phyloP scores from a whole-genome alignment of 1,140 invertebrate species.

The Drosophila nikananu region DNA sequence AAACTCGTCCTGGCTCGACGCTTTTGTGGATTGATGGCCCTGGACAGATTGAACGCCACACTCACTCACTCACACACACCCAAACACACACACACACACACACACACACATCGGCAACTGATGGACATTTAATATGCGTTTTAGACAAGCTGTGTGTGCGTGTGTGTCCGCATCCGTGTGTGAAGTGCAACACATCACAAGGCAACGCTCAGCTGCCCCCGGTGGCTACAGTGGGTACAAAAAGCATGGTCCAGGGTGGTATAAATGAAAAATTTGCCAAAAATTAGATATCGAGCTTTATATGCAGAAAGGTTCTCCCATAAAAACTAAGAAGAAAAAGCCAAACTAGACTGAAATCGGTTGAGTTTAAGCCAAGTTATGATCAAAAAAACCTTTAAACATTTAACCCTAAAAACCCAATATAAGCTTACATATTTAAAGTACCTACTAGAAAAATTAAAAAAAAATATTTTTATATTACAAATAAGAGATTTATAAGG shows the following conservation, averaged over 20 bases:
- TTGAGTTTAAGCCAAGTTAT: too few relatives aligned
- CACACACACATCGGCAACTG: conserved; percentile 27
- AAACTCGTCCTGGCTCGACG: conserved; percentile 59
- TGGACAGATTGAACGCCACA: conserved; percentile 73
- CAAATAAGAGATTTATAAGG: too few relatives aligned
- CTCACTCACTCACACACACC: conserved; percentile 11
- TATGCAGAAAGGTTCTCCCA: too few relatives aligned
- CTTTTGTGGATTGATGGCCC: conserved; percentile 77
- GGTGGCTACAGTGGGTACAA: conserved; percentile 13
- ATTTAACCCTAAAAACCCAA: too few relatives aligned
- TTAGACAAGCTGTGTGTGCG: conserved; percentile 57
- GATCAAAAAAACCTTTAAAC: too few relatives aligned
- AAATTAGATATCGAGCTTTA: too few relatives aligned
- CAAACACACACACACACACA: not conserved
- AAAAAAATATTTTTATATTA: too few relatives aligned
- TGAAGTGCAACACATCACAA: conserved; percentile 48
- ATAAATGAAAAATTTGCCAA: not conserved
- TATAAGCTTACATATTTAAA: not conserved
- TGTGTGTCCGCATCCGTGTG: conserved; percentile 33
- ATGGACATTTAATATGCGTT: conserved; percentile 81
- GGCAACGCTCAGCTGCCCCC: conserved; percentile 41
- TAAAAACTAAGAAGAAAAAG: too few relatives aligned
- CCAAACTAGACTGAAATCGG: too few relatives aligned
- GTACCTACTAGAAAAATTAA: too few relatives aligned
- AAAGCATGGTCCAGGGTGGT: too few relatives aligned